Conservation (phyloP, 2,797 vertebrate genomes). For the Clamator glandarius region DNA sequence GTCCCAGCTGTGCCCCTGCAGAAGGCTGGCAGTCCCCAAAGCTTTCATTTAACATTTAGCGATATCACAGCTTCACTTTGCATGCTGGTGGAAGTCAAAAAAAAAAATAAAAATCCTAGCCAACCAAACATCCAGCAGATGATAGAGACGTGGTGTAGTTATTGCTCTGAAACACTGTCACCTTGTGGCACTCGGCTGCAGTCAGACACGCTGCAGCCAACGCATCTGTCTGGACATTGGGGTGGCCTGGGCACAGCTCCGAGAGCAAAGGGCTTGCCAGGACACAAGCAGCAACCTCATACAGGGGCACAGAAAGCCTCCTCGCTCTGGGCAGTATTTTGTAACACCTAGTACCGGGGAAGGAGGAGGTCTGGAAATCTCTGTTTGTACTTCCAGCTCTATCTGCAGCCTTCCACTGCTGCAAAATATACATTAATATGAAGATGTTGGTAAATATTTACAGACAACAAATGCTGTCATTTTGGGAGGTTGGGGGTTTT, state of each 20-base stretch:
- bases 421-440: background rate
- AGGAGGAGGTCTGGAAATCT: background rate
- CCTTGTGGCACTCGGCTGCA: conserved; percentile 6
- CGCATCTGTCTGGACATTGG: rapidly evolving
- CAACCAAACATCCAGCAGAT: background rate
- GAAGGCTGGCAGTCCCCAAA: background rate
- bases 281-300: background rate
- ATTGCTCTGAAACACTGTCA: conserved; percentile 60
- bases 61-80: background rate
- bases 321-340: background rate
- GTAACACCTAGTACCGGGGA: background rate
- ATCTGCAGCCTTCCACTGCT: rapidly evolving
- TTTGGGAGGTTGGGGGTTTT: too few relatives aligned
- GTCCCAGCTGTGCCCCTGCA: background rate
- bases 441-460: conserved; percentile 34
- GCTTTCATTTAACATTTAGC: background rate
- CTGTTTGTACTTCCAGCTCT: background rate
- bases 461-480: background rate
- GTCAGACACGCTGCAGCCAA: rapidly evolving
- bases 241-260: background rate
- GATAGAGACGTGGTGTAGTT: rapidly evolving
- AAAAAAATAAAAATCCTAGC: background rate
- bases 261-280: background rate
- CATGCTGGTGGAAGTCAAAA: rapidly evolving
- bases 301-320: rapidly evolving